Evolutionary conservation across 2,888 invertebrate genomes (phyloP).

Genomic region (Ditula angustiorana): DNA sequence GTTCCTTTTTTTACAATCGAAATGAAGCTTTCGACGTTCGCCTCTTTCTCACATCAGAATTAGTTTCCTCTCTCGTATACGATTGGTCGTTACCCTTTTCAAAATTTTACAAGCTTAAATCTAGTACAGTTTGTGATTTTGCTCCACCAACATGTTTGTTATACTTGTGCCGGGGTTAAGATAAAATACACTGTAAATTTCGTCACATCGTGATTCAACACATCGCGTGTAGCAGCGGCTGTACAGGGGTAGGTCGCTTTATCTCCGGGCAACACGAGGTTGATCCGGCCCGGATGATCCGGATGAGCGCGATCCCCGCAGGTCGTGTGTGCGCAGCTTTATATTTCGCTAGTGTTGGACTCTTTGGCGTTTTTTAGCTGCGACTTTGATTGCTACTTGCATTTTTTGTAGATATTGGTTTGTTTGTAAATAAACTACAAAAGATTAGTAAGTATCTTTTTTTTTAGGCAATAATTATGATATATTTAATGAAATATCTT

Average conservation of each 20-base stretch:
- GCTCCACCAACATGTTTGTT: neutral
- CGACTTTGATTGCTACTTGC: slow-evolving; percentile 3
- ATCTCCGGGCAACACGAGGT: slow-evolving; percentile 80
- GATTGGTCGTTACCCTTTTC: too few relatives aligned
- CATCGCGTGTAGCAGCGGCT: slow-evolving; percentile 16
- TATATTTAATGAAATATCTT: too few relatives aligned
- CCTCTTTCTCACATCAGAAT: too few relatives aligned
- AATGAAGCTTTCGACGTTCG: too few relatives aligned
- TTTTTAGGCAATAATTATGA: too few relatives aligned
- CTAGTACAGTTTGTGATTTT: too few relatives aligned
- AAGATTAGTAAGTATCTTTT: too few relatives aligned
- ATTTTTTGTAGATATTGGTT: neutral
- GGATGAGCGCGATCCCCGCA: slow-evolving; percentile 73
- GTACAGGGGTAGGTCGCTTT: slow-evolving; percentile 59
- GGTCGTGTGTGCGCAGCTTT: slow-evolving; percentile 53
- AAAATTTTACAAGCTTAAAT: too few relatives aligned
- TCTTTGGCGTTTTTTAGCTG: slow-evolving; percentile 15
- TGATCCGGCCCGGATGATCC: slow-evolving; percentile 80
- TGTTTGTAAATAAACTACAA: neutral
- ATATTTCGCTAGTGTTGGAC: slow-evolving; percentile 37
- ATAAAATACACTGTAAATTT: slow-evolving; percentile 20
- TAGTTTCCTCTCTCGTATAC: too few relatives aligned
- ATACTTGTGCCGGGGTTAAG: neutral
- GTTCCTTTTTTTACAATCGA: too few relatives aligned
- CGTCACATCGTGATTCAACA: slow-evolving; percentile 30